Conservation (phyloP, 1,140 invertebrate genomes). For the Pantala flavescens region DNA sequence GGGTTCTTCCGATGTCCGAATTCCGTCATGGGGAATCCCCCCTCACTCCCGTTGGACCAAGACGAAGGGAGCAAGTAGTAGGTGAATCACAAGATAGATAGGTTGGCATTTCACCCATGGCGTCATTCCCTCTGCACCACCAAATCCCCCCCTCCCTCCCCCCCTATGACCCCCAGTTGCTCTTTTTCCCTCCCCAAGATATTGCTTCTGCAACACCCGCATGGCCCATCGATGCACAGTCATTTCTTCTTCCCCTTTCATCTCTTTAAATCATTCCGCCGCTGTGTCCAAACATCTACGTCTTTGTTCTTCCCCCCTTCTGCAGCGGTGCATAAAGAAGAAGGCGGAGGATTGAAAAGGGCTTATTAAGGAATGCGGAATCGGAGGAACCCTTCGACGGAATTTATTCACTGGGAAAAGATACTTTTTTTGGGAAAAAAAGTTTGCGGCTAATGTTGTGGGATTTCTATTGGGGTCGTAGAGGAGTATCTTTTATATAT, state of each 20-base stretch:
- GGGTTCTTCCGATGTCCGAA: background rate
- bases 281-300: too few relatives aligned
- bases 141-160: background rate
- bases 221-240: background rate
- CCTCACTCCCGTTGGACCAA: background rate
- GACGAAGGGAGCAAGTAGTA: background rate
- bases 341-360: too few relatives aligned
- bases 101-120: background rate
- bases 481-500: too few relatives aligned
- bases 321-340: too few relatives aligned
- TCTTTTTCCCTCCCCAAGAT: background rate
- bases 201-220: background rate
- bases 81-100: constrained; percentile 5
- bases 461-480: too few relatives aligned
- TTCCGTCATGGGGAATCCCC: constrained; percentile 1
- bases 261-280: background rate
- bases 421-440: too few relatives aligned
- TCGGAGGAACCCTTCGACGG: too few relatives aligned
- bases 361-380: too few relatives aligned
- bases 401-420: too few relatives aligned
- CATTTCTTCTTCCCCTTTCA: background rate
- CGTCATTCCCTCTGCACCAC: background rate
- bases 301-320: too few relatives aligned
- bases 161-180: background rate
- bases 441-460: too few relatives aligned